Conservation (phyloP, 2,888 invertebrate genomes). For the Protophormia terraenovae region DNA sequence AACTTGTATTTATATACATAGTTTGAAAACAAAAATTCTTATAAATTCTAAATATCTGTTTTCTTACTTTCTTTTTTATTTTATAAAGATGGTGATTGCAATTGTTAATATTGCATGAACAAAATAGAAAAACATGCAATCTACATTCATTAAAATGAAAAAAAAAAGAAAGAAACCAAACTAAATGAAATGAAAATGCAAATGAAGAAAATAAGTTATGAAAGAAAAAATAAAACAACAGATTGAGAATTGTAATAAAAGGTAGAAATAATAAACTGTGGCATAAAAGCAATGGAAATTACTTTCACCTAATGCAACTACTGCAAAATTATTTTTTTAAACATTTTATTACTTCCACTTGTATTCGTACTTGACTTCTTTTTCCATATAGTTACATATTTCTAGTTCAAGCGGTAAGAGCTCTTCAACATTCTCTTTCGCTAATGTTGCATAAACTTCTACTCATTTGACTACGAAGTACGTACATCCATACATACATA, state of each 20-base stretch:
- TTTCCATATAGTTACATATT: not conserved
- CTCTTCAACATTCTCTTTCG: not conserved
- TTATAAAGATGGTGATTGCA: not conserved
- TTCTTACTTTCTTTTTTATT: not conserved
- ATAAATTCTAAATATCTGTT: not conserved
- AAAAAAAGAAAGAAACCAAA: not conserved
- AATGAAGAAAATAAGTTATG: conserved; percentile 10
- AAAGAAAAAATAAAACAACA: not conserved
- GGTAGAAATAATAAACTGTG: not conserved
- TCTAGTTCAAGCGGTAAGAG: not conserved
- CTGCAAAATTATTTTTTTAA: not conserved
- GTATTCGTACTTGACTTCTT: not conserved
- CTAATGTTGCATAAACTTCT: not conserved
- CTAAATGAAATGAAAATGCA: conserved; percentile 29
- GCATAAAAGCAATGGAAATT: not conserved
- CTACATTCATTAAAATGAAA: not conserved
- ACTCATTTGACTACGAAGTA: not conserved
- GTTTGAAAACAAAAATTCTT: not conserved
- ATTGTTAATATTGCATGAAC: not conserved
- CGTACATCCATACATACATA: not conserved
- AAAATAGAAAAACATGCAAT: conserved; percentile 17
- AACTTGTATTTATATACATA: too few relatives aligned
- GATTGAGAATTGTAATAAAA: not conserved
- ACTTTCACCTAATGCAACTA: not conserved
- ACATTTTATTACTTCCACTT: conserved; percentile 6